Base-by-base conservation (phyloP, 2,797 vertebrate species). In the Nasua narica region DNA sequence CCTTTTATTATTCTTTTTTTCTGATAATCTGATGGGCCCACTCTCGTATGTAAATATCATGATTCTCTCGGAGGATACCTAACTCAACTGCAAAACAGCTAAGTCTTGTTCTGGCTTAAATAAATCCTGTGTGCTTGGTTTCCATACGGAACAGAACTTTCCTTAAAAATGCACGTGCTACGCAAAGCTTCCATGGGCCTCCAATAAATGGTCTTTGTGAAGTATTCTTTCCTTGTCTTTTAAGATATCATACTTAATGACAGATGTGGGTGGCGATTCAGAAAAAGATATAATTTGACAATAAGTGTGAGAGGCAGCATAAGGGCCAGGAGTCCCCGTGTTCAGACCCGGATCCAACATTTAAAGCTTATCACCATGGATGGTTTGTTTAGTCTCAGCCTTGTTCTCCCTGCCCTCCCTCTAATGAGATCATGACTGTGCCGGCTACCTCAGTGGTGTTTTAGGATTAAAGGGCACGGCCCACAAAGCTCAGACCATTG, bases 11-110 rank as follows among this genome's bases (percentile, higher is more conserved):
- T 56, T 74, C 15, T 87, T 40, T 54, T 54, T 60, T 48, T 40
- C 32, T 89, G 62, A 81, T 58, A 82, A 95, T 87, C 74, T 96
- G 52, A 88, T 85, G 60, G 91, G 86, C 76, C 78, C 60, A 37
- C 18, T 74, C 14, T 87, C 58, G 2, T 91, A 87, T 43, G 40
- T 82, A 82, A 94, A 95, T 91, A 91, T 46, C 52, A 8, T 60
- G 2, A 90, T 82, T 96, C 86, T 94, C 91, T 94, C 89, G 82
- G n/a, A 94, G 94, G 95, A 82, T 77, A 76, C 67, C 48, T 94
- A 91, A 96, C 32, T 90, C 87, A 93, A 29, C 50, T 69, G 70
- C 52, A 84, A 60, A 96, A 85, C 32, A 88, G 52, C 70, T 19
- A 48, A 70, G 67, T 65, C 56, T 92, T 77, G 21, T 85, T 92